Evolutionary conservation across 2,888 invertebrate genomes (phyloP).

Genomic region (Lasioglossum villosulum): DNA sequence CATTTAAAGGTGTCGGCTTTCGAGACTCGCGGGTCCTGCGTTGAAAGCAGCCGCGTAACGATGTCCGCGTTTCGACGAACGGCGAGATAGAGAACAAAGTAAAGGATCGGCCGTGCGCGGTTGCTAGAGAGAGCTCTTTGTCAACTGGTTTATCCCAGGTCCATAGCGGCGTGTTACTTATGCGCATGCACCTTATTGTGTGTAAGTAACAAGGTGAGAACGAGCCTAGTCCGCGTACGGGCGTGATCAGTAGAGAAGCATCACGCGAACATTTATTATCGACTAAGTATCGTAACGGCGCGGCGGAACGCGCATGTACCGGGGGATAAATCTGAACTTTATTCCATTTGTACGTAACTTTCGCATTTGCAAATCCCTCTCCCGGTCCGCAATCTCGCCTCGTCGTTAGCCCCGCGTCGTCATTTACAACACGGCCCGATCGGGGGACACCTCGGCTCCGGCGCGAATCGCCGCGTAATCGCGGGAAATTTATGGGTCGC

Average conservation of each 20-base stretch:
- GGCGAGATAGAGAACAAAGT: constrained; percentile 46
- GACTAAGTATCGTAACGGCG: constrained; percentile 54
- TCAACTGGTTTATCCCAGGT: constrained; percentile 64
- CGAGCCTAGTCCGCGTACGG: constrained; percentile 33
- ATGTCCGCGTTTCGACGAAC: constrained; percentile 41
- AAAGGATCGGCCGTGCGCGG: constrained; percentile 30
- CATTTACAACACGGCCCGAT: constrained; percentile 21
- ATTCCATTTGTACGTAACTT: constrained; percentile 42
- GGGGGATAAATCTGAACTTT: constrained; percentile 52
- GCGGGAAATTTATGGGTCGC: constrained; percentile 24
- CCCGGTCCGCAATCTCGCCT: constrained; percentile 4
- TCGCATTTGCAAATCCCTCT: constrained; percentile 42
- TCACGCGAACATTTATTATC: constrained; percentile 75
- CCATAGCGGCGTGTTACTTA: constrained; percentile 48
- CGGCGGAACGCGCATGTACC: neutral
- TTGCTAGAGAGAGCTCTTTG: constrained; percentile 53
- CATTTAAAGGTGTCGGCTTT: constrained; percentile 45
- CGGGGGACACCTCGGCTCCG: constrained; percentile 1
- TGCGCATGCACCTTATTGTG: constrained; percentile 54
- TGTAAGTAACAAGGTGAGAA: constrained; percentile 71
- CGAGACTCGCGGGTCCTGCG: constrained; percentile 14
- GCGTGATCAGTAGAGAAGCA: constrained; percentile 59
- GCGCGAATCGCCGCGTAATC: constrained; percentile 29
- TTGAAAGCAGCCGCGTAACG: constrained; percentile 37
- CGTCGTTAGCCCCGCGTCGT: constrained; percentile 30